Conservation (phyloP, 2,888 invertebrate genomes). For the Branchinecta sandiegonensis region DNA sequence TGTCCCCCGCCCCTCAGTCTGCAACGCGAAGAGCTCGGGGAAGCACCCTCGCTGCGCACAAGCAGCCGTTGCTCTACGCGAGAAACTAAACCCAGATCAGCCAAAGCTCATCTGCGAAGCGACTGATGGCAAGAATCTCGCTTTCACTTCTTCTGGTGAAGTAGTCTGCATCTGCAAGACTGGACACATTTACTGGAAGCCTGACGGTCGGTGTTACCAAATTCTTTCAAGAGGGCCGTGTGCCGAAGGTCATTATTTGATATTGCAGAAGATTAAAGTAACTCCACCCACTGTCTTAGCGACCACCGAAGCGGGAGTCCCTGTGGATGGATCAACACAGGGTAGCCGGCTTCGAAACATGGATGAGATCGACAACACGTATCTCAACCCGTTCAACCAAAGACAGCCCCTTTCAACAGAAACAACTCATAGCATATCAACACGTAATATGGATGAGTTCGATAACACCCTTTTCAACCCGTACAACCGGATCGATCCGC, state of each 20-base stretch:
- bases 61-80: not conserved
- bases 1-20: not conserved
- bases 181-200: not conserved
- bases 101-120: not conserved
- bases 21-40: not conserved
- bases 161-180: conserved; percentile 1
- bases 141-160: not conserved
- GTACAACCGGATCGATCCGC: no score
- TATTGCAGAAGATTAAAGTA: no score
- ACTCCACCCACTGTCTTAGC: no score
- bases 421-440: no score
- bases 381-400: not conserved
- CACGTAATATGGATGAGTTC: no score
- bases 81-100: not conserved
- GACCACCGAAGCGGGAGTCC: no score
- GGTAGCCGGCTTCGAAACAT: not conserved
- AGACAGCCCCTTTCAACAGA: not conserved
- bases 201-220: not conserved
- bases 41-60: not conserved
- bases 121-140: not conserved
- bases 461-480: no score
- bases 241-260: not conserved
- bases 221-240: not conserved
- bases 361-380: conserved; percentile 3
- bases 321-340: no score